Evolutionary conservation across 2,113 vertebrate genomes (phyloP).

Genomic region (Pterocles orientalis): DNA sequence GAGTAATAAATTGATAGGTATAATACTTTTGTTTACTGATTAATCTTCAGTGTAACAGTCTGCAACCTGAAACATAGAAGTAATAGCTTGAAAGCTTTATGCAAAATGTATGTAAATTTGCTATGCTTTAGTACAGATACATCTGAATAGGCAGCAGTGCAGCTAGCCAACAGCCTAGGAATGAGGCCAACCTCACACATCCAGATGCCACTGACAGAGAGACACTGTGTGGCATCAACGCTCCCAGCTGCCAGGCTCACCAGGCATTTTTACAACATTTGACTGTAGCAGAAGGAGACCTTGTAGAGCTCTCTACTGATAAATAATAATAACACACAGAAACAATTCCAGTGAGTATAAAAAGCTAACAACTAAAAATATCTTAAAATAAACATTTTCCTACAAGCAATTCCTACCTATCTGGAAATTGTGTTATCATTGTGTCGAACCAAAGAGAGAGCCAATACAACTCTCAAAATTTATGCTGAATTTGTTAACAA

Average conservation of each 20-base stretch:
- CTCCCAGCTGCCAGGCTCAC: slow-evolving; percentile 71
- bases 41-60: slow-evolving; percentile 2
- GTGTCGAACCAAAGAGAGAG: not conserved
- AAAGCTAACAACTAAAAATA: not conserved
- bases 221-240: slow-evolving; percentile 59
- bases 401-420: not conserved
- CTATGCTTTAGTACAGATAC: slow-evolving; percentile 63
- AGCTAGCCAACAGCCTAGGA: slow-evolving; percentile 71
- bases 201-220: slow-evolving; percentile 75
- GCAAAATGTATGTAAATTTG: slow-evolving; percentile 75
- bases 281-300: slow-evolving; percentile 54
- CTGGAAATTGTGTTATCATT: not conserved
- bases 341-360: not conserved
- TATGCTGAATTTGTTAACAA: not conserved
- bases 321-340: not conserved
- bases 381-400: not conserved
- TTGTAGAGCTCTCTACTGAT: slow-evolving; percentile 41
- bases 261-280: slow-evolving; percentile 24
- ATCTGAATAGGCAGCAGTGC: slow-evolving; percentile 72
- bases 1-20: not conserved
- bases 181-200: slow-evolving; percentile 73
- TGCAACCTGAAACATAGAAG: slow-evolving; percentile 9
- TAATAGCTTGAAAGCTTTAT: slow-evolving; percentile 62
- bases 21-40: not conserved
- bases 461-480: not conserved